Percentiles rank a stretch among this genome's conserved stretches.
These are phyloP conservation scores for Podarcis siculus DNA, from an alignment of 2,797 vertebrate genomes.

Conservation along the genomic window DNA sequence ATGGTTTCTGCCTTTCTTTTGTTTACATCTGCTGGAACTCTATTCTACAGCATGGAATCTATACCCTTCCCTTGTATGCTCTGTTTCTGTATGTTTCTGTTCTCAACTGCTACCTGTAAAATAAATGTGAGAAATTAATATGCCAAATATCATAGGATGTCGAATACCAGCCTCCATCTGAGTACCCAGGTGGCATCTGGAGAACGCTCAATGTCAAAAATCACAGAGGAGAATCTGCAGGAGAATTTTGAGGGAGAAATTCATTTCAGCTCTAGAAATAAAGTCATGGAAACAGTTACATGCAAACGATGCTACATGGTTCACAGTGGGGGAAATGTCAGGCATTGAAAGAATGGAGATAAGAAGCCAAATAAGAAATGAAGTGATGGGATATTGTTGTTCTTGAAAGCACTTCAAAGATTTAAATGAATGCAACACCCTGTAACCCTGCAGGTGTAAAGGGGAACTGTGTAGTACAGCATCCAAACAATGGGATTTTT, in stretches of 20 bases:
- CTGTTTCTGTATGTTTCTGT: too few relatives aligned
- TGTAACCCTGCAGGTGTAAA: slow-evolving; percentile 1
- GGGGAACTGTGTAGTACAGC: slow-evolving; percentile 12
- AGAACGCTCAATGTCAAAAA: neutral
- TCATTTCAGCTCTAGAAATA: neutral
- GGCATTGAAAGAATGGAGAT: slow-evolving; percentile 25
- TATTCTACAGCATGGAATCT: too few relatives aligned
- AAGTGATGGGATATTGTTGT: slow-evolving; percentile 27
- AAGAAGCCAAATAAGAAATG: slow-evolving; percentile 4
- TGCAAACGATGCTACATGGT: neutral
- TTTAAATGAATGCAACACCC: slow-evolving; percentile 18
- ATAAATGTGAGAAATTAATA: neutral
- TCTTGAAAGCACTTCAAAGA: slow-evolving; percentile 26
- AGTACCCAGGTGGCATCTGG: too few relatives aligned
- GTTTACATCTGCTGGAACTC: too few relatives aligned
- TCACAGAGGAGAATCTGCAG: neutral
- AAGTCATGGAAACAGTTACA: neutral
- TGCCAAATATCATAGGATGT: neutral
- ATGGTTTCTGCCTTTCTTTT: too few relatives aligned
- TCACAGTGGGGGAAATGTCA: slow-evolving; percentile 38
- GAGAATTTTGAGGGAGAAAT: neutral
- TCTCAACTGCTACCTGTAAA: too few relatives aligned
- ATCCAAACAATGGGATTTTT: slow-evolving; percentile 50
- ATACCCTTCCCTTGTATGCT: too few relatives aligned
- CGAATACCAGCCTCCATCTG: neutral